phyloP scores from a whole-genome alignment of 2,113 vertebrate genomes.

The Myiozetetes cayanensis region DNA sequence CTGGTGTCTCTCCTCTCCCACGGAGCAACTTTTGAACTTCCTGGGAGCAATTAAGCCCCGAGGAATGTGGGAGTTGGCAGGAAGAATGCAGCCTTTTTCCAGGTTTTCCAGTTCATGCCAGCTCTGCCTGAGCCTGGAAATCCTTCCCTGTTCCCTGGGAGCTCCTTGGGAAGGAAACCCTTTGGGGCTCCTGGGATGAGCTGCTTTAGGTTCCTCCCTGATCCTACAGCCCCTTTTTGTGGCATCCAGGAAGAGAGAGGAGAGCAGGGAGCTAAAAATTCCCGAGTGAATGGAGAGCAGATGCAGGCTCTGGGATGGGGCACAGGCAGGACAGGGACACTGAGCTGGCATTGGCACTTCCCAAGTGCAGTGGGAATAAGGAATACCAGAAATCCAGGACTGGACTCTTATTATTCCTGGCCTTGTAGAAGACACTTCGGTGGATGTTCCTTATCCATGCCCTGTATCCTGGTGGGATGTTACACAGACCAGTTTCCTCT shows the following conservation, averaged over 20 bases:
- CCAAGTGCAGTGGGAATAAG: neutral
- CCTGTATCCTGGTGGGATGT: neutral
- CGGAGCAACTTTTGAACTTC: neutral
- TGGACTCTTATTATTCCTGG: neutral
- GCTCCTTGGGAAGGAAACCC: no score
- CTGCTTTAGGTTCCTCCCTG: neutral
- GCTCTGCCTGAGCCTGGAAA: neutral
- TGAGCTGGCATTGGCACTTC: neutral
- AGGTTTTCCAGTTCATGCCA: neutral
- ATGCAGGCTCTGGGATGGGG: neutral
- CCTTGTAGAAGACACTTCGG: neutral
- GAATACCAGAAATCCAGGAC: neutral
- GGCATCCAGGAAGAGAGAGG: neutral
- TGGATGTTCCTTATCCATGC: neutral
- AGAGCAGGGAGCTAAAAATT: neutral
- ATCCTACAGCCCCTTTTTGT: neutral
- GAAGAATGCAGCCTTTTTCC: neutral
- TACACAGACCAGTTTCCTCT: rapidly evolving
- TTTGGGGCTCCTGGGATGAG: neutral
- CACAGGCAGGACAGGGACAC: neutral
- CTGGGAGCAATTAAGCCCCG: neutral
- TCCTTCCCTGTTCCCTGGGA: neutral
- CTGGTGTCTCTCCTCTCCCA: neutral
- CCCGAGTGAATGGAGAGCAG: neutral
- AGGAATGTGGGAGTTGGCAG: neutral